These are phyloP conservation scores for Xiphophorus birchmanni DNA, from an alignment of 2,797 vertebrate genomes.

Conservation along the genomic window DNA sequence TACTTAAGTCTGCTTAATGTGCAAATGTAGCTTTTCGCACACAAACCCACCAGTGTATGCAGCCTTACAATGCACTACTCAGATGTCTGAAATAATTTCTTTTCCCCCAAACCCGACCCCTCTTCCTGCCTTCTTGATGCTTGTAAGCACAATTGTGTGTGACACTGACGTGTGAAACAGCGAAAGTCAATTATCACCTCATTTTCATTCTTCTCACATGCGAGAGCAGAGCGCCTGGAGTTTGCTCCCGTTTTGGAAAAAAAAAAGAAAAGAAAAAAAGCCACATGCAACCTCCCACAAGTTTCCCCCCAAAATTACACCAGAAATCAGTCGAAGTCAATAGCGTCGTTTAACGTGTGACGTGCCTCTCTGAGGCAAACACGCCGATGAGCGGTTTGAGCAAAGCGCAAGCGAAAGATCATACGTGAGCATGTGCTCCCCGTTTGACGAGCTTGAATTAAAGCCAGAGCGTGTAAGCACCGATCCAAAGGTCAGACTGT, in stretches of 20 bases:
- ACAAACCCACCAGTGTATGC: neutral
- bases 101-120: neutral
- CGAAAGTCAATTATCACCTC: slow-evolving; percentile 68
- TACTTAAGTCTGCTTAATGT: slow-evolving; percentile 14
- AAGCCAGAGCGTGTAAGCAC: slow-evolving; percentile 41
- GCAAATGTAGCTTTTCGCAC: slow-evolving; percentile 18
- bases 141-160: slow-evolving; percentile 44
- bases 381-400: slow-evolving; percentile 17
- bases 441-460: slow-evolving; percentile 36
- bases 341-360: slow-evolving; percentile 17
- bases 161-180: slow-evolving; percentile 59
- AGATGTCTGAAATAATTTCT: slow-evolving; percentile 7
- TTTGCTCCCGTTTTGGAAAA: slow-evolving; percentile 8
- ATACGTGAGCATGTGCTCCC: slow-evolving; percentile 18
- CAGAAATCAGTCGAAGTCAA: slow-evolving; percentile 20
- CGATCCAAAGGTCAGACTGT: slow-evolving; percentile 56
- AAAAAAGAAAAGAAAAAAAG: neutral
- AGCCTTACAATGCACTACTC: neutral
- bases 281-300: neutral
- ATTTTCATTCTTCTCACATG: slow-evolving; percentile 61
- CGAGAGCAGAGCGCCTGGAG: slow-evolving; percentile 30
- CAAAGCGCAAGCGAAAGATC: neutral
- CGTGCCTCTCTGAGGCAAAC: slow-evolving; percentile 15
- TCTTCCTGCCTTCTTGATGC: slow-evolving; percentile 11
- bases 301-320: slow-evolving; percentile 23